A percentile compares a stretch with the other conserved stretches of the same genome.
Evolutionary conservation across 1,140 invertebrate genomes (phyloP).

Genomic region (Drosophila biarmipes): DNA sequence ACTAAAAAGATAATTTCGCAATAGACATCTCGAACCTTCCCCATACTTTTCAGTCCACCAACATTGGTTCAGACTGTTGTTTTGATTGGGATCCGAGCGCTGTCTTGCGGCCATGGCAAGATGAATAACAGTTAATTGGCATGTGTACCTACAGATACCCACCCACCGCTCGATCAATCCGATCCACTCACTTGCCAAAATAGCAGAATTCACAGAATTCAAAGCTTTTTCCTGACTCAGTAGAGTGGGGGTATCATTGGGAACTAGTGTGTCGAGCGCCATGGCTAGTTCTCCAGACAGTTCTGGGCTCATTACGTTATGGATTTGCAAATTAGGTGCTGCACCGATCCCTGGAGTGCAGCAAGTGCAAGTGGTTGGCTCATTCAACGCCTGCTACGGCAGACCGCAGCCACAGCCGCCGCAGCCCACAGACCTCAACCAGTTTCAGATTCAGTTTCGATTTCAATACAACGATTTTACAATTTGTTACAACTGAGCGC

Average conservation of each 20-base stretch:
- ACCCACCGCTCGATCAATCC: slow-evolving; percentile 27
- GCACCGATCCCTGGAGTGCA: slow-evolving; percentile 13
- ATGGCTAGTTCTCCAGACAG: background rate
- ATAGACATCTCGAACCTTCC: no score
- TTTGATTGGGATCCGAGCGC: background rate
- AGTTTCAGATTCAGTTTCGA: slow-evolving; percentile 76
- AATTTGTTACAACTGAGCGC: slow-evolving; percentile 73
- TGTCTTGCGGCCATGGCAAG: slow-evolving; percentile 5
- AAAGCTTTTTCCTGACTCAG: slow-evolving; percentile 5
- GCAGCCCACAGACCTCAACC: slow-evolving; percentile 63
- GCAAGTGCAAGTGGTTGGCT: slow-evolving; percentile 48
- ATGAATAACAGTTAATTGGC: slow-evolving; percentile 46
- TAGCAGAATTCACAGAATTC: background rate
- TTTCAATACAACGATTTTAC: slow-evolving; percentile 76
- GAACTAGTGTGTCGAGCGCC: background rate
- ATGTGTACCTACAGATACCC: slow-evolving; percentile 18
- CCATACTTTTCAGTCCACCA: background rate
- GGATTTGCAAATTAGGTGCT: background rate
- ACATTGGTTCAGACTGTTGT: background rate
- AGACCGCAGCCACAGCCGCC: slow-evolving; percentile 5
- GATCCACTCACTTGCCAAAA: slow-evolving; percentile 16
- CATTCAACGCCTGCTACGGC: slow-evolving; percentile 23
- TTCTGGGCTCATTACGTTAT: slow-evolving; percentile 1
- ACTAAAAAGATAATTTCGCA: no score
- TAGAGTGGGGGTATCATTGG: background rate